phyloP scores from a whole-genome alignment of 2,888 invertebrate species.

The Epicampocera succincta region DNA sequence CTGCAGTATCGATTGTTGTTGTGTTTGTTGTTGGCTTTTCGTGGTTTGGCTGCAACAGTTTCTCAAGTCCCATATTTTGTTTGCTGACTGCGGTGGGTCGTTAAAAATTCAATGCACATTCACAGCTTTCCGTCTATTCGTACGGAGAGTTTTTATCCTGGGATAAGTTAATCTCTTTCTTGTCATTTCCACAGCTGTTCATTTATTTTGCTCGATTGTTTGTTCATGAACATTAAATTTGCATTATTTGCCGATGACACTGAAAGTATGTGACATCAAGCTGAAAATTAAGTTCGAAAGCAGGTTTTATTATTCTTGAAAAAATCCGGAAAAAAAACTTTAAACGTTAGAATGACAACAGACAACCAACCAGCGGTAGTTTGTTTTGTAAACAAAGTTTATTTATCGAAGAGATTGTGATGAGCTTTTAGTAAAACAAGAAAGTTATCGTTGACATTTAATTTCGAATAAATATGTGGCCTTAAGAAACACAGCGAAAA shows the following conservation, averaged over 20 bases:
- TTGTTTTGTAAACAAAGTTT: too few relatives aligned
- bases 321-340: too few relatives aligned
- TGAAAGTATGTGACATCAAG: constrained; percentile 40
- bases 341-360: too few relatives aligned
- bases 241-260: constrained; percentile 42
- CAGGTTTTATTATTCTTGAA: background rate
- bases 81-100: constrained; percentile 50
- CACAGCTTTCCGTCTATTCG: background rate
- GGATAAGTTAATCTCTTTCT: constrained; percentile 42
- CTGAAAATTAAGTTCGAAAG: constrained; percentile 13
- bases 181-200: constrained; percentile 21
- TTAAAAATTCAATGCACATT: constrained; percentile 31
- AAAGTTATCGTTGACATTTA: too few relatives aligned
- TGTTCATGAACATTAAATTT: constrained; percentile 20
- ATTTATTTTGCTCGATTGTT: constrained; percentile 14
- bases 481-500: too few relatives aligned
- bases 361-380: background rate
- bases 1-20: constrained; percentile 49
- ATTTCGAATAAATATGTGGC: too few relatives aligned
- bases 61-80: constrained; percentile 25
- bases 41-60: constrained; percentile 48
- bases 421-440: too few relatives aligned
- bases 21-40: too few relatives aligned
- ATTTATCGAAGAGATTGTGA: too few relatives aligned
- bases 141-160: background rate